phyloP scores from a whole-genome alignment of 2,888 invertebrate genomes.

The Colostygia pectinataria region DNA sequence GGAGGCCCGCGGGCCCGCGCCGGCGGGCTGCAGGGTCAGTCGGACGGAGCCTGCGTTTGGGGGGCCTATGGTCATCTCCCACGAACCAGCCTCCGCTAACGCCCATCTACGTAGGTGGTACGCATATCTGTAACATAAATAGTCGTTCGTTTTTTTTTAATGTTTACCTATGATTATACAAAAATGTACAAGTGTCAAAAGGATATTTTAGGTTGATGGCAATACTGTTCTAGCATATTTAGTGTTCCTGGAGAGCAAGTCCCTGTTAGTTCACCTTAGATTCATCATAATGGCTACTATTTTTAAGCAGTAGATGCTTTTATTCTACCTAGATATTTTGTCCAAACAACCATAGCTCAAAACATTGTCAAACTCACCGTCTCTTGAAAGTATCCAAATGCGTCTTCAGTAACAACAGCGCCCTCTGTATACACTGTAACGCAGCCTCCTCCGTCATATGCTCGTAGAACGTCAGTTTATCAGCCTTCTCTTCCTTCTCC shows the following conservation, averaged over 20 bases:
- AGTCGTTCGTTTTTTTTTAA: too few relatives aligned
- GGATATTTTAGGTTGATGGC: too few relatives aligned
- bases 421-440: conserved; percentile 94
- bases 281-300: too few relatives aligned
- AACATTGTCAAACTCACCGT: conserved; percentile 67
- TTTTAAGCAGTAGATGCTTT: too few relatives aligned
- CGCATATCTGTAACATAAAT: conserved; percentile 85
- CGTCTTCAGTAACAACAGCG: conserved; percentile 92
- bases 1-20: conserved; percentile 92
- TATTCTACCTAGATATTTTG: too few relatives aligned
- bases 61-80: conserved; percentile 84
- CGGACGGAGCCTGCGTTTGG: conserved; percentile 75
- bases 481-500: conserved; percentile 61
- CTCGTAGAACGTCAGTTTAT: conserved; percentile 74
- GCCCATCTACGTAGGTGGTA: conserved; percentile 95
- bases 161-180: too few relatives aligned
- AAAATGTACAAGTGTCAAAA: too few relatives aligned
- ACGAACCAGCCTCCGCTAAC: conserved; percentile 91
- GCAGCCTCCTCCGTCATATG: conserved; percentile 89
- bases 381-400: conserved; percentile 96
- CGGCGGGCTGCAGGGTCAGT: conserved; percentile 94
- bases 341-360: too few relatives aligned
- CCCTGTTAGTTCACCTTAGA: too few relatives aligned
- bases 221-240: too few relatives aligned
- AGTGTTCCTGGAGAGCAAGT: too few relatives aligned